These are phyloP conservation scores for Lampris megalopsis DNA, from an alignment of 2,113 vertebrate species.

Conservation along the genomic window DNA sequence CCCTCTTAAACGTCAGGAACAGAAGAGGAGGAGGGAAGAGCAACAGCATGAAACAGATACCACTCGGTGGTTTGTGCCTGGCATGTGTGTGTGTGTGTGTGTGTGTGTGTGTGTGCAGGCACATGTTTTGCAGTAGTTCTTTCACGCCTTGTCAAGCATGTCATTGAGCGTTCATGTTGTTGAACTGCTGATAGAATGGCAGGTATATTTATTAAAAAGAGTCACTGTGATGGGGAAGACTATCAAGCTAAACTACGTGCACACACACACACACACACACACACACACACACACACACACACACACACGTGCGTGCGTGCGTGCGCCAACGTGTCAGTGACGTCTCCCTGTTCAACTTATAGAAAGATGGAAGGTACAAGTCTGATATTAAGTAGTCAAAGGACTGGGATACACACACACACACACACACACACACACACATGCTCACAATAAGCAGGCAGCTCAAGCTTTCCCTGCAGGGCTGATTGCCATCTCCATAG, in stretches of 20 bases:
- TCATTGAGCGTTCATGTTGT: conserved; percentile 78
- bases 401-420: conserved; percentile 12
- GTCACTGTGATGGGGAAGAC: conserved; percentile 69
- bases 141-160: conserved; percentile 74
- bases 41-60: conserved; percentile 57
- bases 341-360: conserved; percentile 77
- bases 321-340: conserved; percentile 60
- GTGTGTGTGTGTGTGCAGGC: conserved; percentile 14
- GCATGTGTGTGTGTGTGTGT: conserved; percentile 5
- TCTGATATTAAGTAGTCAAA: conserved; percentile 64
- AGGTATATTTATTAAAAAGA: conserved; percentile 78
- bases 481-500: conserved; percentile 80
- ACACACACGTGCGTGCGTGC: background rate
- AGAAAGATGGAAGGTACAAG: conserved; percentile 69
- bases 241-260: conserved; percentile 14
- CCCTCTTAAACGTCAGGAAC: too few relatives aligned
- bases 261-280: conserved; percentile 14
- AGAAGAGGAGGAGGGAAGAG: conserved; percentile 42
- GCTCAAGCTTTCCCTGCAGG: conserved; percentile 62
- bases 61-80: conserved; percentile 33
- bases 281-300: conserved; percentile 23
- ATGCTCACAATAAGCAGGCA: conserved; percentile 35
- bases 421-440: conserved; percentile 12
- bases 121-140: conserved; percentile 55
- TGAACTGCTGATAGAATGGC: conserved; percentile 74